A percentile compares a stretch with the other conserved stretches of the same genome.
phyloP scores from a whole-genome alignment of 2,888 invertebrate genomes.

The Autographa pulchrina region DNA sequence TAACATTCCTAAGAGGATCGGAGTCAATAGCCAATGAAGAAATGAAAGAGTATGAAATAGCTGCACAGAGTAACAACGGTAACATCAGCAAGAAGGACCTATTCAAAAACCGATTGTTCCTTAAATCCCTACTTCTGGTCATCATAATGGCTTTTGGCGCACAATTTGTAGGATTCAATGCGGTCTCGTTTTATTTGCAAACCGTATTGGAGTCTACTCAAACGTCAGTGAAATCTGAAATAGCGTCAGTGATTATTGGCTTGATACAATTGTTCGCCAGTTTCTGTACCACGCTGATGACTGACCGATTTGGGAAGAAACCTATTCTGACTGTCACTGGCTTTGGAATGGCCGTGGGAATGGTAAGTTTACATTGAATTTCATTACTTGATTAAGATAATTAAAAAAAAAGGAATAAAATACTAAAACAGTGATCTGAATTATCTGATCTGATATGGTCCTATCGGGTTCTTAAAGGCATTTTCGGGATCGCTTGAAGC shows the following conservation, averaged over 20 bases:
- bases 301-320: conserved; percentile 65
- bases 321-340: background rate
- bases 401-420: no score
- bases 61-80: conserved; percentile 20
- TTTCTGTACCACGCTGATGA: conserved; percentile 65
- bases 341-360: background rate
- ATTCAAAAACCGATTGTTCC: conserved; percentile 41
- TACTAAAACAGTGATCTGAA: no score
- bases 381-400: no score
- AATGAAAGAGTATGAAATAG: conserved; percentile 69
- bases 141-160: conserved; percentile 32
- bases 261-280: conserved; percentile 72
- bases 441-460: no score
- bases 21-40: conserved; percentile 70
- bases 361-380: background rate
- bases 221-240: conserved; percentile 71
- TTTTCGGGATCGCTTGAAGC: no score
- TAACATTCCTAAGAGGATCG: conserved; percentile 72
- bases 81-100: conserved; percentile 51
- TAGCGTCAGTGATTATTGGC: conserved; percentile 74
- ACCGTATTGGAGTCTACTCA: conserved; percentile 74
- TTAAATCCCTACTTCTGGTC: conserved; percentile 41
- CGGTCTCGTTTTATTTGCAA: conserved; percentile 75
- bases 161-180: conserved; percentile 73
- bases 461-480: no score